Conservation (phyloP, 2,888 invertebrate genomes). For the Drosophila peninsularis region DNA sequence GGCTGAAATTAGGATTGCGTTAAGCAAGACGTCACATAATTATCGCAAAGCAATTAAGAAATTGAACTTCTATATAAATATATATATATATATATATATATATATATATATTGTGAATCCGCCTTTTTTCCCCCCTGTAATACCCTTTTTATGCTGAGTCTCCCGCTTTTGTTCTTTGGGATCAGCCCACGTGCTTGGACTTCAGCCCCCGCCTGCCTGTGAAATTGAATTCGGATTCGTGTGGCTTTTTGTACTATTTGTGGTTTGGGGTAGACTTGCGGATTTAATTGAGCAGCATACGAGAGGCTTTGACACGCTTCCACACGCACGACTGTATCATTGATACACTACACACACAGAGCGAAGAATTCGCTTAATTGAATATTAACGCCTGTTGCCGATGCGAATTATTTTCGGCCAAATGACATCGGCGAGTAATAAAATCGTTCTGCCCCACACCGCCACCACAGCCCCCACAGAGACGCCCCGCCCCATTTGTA, state of each 20-base stretch:
- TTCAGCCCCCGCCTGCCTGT: background rate
- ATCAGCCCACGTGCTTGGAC: slow-evolving; percentile 57
- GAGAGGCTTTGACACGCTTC: slow-evolving; percentile 59
- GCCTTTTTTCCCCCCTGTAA: background rate
- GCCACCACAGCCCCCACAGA: background rate
- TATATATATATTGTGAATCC: background rate
- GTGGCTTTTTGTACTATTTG: slow-evolving; percentile 23
- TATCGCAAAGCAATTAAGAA: slow-evolving; percentile 4
- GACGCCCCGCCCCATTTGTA: background rate
- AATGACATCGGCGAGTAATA: slow-evolving; percentile 51
- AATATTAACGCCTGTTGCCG: slow-evolving; percentile 72
- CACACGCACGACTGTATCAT: slow-evolving; percentile 42
- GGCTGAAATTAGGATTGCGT: background rate
- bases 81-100: background rate
- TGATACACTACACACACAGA: slow-evolving; percentile 11
- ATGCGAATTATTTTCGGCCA: slow-evolving; percentile 53
- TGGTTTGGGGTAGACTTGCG: slow-evolving; percentile 49
- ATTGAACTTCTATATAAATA: background rate
- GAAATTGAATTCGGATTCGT: slow-evolving; percentile 23
- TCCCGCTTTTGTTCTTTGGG: slow-evolving; percentile 21
- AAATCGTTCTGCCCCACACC: slow-evolving; percentile 9
- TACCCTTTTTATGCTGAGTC: background rate
- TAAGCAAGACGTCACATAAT: background rate
- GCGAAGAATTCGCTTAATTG: slow-evolving; percentile 66
- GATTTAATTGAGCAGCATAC: slow-evolving; percentile 72